Conservation (phyloP, 1,140 invertebrate species). For the Temnothorax nylanderi region DNA sequence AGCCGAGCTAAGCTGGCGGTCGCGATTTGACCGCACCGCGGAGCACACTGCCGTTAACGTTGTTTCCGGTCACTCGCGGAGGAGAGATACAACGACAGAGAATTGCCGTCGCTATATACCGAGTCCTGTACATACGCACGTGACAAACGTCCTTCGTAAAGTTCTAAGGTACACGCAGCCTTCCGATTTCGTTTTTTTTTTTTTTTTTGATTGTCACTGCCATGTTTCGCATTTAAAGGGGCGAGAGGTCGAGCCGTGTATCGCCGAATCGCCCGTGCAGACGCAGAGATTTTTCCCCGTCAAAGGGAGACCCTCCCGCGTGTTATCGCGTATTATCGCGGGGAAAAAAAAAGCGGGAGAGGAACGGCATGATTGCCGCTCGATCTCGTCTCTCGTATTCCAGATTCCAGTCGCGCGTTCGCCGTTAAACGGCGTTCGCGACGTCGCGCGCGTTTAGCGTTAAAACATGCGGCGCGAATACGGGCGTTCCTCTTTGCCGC, state of each 20-base stretch:
- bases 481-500: background rate
- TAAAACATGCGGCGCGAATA: background rate
- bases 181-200: conserved; percentile 32
- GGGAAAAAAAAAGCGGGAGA: background rate
- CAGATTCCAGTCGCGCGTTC: too few species aligned
- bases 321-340: background rate
- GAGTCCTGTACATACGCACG: background rate
- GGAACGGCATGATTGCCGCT: too few species aligned
- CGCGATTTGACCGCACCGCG: too few species aligned
- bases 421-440: too few species aligned
- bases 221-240: conserved; percentile 36
- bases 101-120: conserved; percentile 28
- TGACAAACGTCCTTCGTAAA: conserved; percentile 28
- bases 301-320: background rate
- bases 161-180: background rate
- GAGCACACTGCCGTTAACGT: conserved; percentile 20
- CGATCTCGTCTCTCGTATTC: background rate
- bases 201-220: conserved; percentile 37
- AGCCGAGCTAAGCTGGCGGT: too few species aligned
- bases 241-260: background rate
- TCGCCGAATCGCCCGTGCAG: background rate
- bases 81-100: conserved; percentile 42
- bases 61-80: background rate
- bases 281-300: background rate
- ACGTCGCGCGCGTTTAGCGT: background rate